Base-by-base conservation (phyloP, 64 coral and sea anemone species). In the Stichodactyla helianthus region DNA sequence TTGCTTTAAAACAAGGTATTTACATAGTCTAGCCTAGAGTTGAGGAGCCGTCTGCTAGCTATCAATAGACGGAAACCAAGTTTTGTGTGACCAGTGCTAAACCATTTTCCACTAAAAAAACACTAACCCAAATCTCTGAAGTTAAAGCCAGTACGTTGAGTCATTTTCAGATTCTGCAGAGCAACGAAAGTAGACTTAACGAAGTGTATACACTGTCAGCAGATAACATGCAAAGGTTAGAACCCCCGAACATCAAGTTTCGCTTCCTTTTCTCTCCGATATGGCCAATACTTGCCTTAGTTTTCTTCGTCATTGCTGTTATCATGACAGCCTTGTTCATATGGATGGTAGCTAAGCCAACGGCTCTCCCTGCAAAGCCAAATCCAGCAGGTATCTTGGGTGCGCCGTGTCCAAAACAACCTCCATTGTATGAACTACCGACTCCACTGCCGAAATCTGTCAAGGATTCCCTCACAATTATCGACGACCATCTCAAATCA, bases 371-470 rank as follows among this genome's bases (percentile, higher is more conserved):
- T 62, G 10, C 59, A 17, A 44, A 13, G 12, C 12, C 0, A 44
- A 16, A 28, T 44, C 20, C 61, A 4, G 14, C 26, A 7, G 16
- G n/a, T 53, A 50, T 53, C 56, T 60, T 78, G 19, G 51, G 56
- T 19, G 15, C 22, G 0, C 56, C 77, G 54, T 89, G 88, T 52
- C 88, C 88, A 53, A 13, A 63, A 20, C 28, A 84, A 5, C 88
- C 88, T 31, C 82, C 88, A 10, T 19, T 84, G 20, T 35, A 52
- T 51, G n/a, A 59, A 28, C 53, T 89, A 35, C 63, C 82, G 17
- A 89, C 9, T 71, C 82, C 88, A 71, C 82, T 89, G 60, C 88
- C 88, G 23, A 18, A 19, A 52, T 15, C 31, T 44, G 71, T 89
- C 62, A 52, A 84, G 22, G 52, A 84, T 11, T 81, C 82, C 14